Evolutionary conservation across 2,113 vertebrate genomes (phyloP).

Genomic region (Chinchilla lanigera): DNA sequence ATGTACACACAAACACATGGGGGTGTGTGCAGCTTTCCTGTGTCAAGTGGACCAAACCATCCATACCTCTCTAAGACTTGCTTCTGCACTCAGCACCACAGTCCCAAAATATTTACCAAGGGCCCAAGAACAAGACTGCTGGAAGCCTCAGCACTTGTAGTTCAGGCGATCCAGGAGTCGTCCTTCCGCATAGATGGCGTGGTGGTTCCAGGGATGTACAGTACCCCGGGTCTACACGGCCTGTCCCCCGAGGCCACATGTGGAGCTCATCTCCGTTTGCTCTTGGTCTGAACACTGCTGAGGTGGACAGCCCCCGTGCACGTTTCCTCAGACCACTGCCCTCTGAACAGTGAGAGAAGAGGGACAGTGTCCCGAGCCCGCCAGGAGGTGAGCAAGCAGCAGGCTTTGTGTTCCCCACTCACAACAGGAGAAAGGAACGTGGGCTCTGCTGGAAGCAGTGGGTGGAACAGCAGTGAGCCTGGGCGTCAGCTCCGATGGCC

Average conservation of each 20-base stretch:
- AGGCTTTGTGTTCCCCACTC: neutral
- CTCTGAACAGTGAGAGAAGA: neutral
- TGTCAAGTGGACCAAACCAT: neutral
- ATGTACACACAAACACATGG: neutral
- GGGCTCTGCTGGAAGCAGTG: neutral
- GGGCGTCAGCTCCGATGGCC: neutral
- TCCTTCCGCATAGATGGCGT: neutral
- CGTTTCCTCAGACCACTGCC: neutral
- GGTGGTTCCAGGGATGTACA: rapidly evolving
- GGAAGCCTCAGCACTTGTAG: neutral
- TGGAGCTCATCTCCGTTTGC: neutral
- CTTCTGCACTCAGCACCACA: neutral
- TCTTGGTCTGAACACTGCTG: neutral
- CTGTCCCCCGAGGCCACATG: no score
- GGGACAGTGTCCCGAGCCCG: neutral
- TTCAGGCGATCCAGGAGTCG: rapidly evolving
- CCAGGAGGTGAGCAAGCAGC: neutral
- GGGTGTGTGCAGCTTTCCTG: neutral
- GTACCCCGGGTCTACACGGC: neutral
- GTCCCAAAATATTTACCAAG: neutral
- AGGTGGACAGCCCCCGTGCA: rapidly evolving
- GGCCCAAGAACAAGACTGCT: neutral
- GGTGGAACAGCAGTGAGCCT: neutral
- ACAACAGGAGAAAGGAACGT: no score
- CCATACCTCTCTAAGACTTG: neutral